Percentiles rank a stretch among this genome's conserved stretches.
These are phyloP conservation scores for Lithosia quadra DNA, from an alignment of 2,888 invertebrate genomes.

Conservation along the genomic window DNA sequence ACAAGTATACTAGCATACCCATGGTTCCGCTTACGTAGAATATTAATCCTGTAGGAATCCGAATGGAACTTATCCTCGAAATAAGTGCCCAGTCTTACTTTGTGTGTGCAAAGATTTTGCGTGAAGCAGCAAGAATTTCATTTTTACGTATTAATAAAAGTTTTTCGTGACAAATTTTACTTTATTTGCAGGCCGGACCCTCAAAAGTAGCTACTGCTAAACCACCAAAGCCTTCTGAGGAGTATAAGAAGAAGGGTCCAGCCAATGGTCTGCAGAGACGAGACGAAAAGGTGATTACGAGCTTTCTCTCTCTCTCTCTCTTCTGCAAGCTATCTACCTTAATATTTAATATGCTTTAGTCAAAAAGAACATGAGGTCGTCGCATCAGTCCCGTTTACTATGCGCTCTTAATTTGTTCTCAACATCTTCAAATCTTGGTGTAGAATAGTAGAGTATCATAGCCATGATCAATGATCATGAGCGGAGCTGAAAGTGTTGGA, in stretches of 20 bases:
- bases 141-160: neutral
- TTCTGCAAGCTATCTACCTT: no score
- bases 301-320: no score
- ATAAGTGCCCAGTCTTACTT: no score
- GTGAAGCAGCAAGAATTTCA: no score
- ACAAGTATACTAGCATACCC: neutral
- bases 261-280: slow-evolving; percentile 73
- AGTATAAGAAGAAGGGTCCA: slow-evolving; percentile 64
- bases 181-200: slow-evolving; percentile 46
- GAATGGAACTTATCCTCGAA: neutral
- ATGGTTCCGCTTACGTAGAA: neutral
- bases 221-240: slow-evolving; percentile 37
- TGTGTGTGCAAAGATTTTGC: no score
- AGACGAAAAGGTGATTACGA: slow-evolving; percentile 46
- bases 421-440: neutral
- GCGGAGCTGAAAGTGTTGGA: neutral
- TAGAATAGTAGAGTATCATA: no score
- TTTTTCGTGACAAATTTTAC: neutral
- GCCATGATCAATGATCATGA: no score
- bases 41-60: neutral
- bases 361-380: neutral
- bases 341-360: neutral
- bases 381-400: no score
- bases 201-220: slow-evolving; percentile 40
- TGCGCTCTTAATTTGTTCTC: neutral